phyloP scores from a whole-genome alignment of 2,797 vertebrate genomes.

The Chaetophractus vellerosus region DNA sequence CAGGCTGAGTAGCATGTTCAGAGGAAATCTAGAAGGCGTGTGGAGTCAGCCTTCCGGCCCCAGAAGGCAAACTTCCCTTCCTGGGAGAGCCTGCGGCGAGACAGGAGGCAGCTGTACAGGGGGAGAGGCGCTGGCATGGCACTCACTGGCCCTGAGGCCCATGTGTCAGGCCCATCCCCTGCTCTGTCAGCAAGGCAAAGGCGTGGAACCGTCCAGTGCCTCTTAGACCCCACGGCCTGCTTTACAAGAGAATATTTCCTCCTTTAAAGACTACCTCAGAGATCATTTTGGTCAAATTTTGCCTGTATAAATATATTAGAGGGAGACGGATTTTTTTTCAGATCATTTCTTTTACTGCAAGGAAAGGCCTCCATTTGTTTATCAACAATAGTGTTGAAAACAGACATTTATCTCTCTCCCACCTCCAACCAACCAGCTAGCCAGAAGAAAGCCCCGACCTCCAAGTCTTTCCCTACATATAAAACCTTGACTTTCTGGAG shows the following conservation, averaged over 20 bases:
- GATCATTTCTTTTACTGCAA: background rate
- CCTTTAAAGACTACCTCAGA: background rate
- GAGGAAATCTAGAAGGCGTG: background rate
- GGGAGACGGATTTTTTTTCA: background rate
- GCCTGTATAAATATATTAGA: background rate
- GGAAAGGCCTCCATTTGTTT: background rate
- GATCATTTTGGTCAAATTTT: background rate
- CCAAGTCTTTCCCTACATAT: background rate
- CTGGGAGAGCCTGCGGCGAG: background rate
- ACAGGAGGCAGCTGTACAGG: background rate
- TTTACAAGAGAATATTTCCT: background rate
- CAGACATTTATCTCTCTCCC: background rate
- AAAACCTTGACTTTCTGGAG: background rate
- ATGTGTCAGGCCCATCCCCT: background rate
- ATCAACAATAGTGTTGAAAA: background rate
- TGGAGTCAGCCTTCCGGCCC: background rate
- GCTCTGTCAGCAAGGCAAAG: background rate
- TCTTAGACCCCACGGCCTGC: background rate
- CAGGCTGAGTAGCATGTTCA: background rate
- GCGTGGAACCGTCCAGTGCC: background rate
- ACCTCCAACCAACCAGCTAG: background rate
- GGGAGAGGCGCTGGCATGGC: background rate
- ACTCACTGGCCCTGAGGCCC: no score
- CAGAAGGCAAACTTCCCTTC: background rate
- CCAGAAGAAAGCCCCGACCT: background rate